Evolutionary conservation across 2,113 vertebrate genomes (phyloP).

Genomic region (Rissa tridactyla): DNA sequence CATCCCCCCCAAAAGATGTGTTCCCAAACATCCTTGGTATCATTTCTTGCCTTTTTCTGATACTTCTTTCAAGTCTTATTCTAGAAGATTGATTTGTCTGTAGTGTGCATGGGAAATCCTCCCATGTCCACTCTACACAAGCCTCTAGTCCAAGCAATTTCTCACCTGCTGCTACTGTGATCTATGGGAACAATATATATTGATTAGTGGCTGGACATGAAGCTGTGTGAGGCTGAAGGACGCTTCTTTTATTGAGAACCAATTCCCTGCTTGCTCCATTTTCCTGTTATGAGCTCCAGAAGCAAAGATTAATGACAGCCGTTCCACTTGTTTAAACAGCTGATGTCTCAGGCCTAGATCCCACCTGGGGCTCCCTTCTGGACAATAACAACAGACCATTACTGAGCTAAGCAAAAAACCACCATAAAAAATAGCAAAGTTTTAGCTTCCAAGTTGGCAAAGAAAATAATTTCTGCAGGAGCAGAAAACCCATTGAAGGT

Average conservation of each 20-base stretch:
- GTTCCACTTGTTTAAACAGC: conserved; percentile 66
- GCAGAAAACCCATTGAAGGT: neutral
- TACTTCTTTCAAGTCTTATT: neutral
- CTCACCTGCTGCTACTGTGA: conserved; percentile 42
- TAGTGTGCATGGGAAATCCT: conserved; percentile 32
- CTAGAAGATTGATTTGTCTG: conserved; percentile 50
- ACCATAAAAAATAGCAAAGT: conserved; percentile 13
- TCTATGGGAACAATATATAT: conserved; percentile 64
- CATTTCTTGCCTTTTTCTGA: neutral
- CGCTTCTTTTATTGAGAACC: conserved; percentile 52
- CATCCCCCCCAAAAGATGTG: neutral
- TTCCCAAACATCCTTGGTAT: neutral
- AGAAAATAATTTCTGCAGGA: conserved; percentile 13
- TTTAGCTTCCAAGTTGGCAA: conserved; percentile 11
- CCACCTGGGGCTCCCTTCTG: conserved; percentile 58
- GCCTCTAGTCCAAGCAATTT: conserved; percentile 42
- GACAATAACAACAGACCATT: conserved; percentile 44
- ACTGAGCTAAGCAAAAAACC: conserved; percentile 6
- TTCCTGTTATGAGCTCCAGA: conserved; percentile 62
- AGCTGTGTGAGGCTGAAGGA: conserved; percentile 59
- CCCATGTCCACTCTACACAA: conserved; percentile 2
- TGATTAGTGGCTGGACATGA: conserved; percentile 63
- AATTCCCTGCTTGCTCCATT: conserved; percentile 62
- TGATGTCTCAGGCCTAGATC: conserved; percentile 49
- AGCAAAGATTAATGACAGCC: conserved; percentile 59